phyloP scores from a whole-genome alignment of 53 echinoderm and acorn worm species.

The Holothuria scabra region DNA sequence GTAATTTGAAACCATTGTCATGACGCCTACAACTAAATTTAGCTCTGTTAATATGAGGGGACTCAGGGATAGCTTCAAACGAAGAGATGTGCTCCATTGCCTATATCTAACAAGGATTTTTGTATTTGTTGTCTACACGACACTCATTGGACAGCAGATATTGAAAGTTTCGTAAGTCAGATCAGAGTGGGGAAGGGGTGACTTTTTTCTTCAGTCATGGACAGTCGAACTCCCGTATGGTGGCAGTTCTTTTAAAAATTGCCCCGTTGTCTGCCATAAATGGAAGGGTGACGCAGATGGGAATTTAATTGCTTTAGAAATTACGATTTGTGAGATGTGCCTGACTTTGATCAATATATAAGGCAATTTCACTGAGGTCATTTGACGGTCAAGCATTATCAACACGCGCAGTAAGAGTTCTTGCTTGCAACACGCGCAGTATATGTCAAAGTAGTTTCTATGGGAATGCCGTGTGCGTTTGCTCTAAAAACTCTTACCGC shows the following conservation, averaged over 20 bases:
- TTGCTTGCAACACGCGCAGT: no score
- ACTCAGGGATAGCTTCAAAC: neutral
- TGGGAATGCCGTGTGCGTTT: no score
- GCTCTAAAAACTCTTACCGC: no score
- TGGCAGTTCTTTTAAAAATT: neutral
- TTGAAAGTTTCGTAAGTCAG: neutral
- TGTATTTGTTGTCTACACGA: neutral
- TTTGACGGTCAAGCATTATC: no score
- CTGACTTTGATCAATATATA: conserved; percentile 17
- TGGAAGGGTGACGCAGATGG: neutral
- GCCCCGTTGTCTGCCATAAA: neutral
- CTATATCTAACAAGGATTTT: neutral
- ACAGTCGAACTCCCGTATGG: neutral
- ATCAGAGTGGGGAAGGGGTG: neutral
- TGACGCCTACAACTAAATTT: neutral
- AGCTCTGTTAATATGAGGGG: conserved; percentile 2
- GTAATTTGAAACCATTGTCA: no score
- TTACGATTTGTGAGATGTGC: neutral
- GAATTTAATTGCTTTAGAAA: conserved; percentile 18
- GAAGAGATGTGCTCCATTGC: no score
- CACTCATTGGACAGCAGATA: neutral
- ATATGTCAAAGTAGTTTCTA: no score
- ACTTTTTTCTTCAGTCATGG: conserved; percentile 8
- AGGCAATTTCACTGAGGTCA: no score
- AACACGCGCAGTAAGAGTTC: no score